phyloP scores from a whole-genome alignment of 2,113 vertebrate genomes.

The Eidolon helvum region DNA sequence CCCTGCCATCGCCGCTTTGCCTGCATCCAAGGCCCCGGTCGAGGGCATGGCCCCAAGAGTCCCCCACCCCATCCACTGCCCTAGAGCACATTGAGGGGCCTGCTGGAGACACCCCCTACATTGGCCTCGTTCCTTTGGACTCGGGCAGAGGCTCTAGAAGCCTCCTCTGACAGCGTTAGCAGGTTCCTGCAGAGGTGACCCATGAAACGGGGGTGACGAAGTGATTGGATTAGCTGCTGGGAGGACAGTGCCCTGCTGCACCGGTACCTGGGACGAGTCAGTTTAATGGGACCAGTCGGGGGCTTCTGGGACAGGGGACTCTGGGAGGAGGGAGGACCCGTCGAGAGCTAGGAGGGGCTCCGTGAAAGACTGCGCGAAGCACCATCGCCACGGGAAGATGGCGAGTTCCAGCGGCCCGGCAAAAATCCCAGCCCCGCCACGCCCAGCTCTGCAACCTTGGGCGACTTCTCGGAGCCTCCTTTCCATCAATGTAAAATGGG shows the following conservation, averaged over 20 bases:
- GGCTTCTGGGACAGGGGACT: accelerated
- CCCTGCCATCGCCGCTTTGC: neutral
- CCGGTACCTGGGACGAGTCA: neutral
- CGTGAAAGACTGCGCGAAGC: accelerated
- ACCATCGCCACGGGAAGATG: neutral
- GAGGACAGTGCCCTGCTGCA: neutral
- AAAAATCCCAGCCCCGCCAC: neutral
- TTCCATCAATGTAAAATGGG: slow-evolving; percentile 14
- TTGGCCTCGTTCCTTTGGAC: neutral
- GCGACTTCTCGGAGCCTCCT: neutral
- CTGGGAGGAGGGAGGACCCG: neutral
- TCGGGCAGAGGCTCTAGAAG: neutral
- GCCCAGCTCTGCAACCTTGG: neutral
- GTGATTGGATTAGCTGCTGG: neutral
- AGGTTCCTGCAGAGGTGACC: neutral
- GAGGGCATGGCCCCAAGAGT: neutral
- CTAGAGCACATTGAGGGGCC: neutral
- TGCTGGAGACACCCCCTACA: neutral
- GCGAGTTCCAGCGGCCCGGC: accelerated
- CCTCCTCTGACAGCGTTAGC: neutral
- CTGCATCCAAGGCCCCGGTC: neutral
- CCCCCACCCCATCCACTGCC: too few relatives aligned
- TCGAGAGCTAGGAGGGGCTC: neutral
- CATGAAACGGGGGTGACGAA: neutral
- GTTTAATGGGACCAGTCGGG: neutral